Evolutionary conservation across 2,888 invertebrate genomes (phyloP), one percentile per base, ranked within the genome.

Genomic region (Macrophya annulata): DNA sequence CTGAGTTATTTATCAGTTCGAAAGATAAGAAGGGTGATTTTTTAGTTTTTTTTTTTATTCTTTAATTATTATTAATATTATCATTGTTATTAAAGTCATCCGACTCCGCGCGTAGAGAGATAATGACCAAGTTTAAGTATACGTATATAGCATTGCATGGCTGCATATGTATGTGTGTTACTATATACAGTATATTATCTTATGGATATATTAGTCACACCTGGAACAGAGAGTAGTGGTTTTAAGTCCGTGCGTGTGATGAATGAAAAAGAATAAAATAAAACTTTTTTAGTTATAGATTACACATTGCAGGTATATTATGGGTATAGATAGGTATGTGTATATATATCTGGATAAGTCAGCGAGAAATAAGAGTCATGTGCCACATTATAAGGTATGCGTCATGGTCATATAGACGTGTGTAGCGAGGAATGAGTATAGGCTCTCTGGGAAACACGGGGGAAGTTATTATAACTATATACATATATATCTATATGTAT

Each of bases 291-390:
- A 55, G 55, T 55, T n/a, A 40, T 6, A 9, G 9, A 71, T 2
- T 17, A 12, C 31, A 31, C 31, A 31, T 5, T 9, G 6, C 9
- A 40, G n/a, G 37, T 71, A 15, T 4, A 40, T 0, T 17, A 40
- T 17, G 1, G 17, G 17, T 15, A 31, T 31, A n/a, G n/a, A 40
- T 25, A n/a, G n/a, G 71, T 40, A 31, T 17, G 6, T 4, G 3
- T 37, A 37, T 68, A 62, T 12, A n/a, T 59, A 12, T 48, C 8
- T n/a, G 59, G 59, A 59, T 21, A 59, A 59, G n/a, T 59, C 62
- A 10, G 62, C 62, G 62, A 25, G 62, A 62, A 48, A 25, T 62
- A 55, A 55, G 55, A 62, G 62, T 62, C 62, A 62, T 62, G 62
- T 21, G 8, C 10, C 5, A 1, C 12, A 1, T 12, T 62, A 21